Base-by-base conservation (phyloP, 2,113 vertebrate genomes). In the Xiphophorus hellerii region DNA sequence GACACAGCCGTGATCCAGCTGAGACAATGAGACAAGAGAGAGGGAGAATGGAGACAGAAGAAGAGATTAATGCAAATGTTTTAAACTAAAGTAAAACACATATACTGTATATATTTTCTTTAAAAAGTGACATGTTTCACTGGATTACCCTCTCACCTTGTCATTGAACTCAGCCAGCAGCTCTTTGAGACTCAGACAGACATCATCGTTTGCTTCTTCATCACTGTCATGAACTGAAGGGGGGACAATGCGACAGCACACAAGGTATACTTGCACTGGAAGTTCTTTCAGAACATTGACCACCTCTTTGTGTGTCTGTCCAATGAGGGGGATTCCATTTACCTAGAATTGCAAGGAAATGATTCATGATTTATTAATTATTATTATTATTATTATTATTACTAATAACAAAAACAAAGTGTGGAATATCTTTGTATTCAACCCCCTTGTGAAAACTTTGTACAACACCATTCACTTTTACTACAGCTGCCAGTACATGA, bases 301-400 rank as follows among this genome's bases (percentile, higher is more conserved):
- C 61, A 97, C 97, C 87, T 98, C 96, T 77, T 97, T 96, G 76
- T 97, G 96, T 71, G 93, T 96, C 92, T 97, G 95, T 60, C 97
- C 97, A 83, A 97, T 94, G 15, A 98, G 91, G 87, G 95, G 94
- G 71, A 96, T 94, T 37, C 96, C 95, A 86, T 98, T 99, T 80
- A 97, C 96, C 97, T 98, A 78, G 48, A 37, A 60, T 42, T 30
- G 2, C 5, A 66, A 82, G 20, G 76, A 69, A 1, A 72, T 33
- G 25, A 44, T 15, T 44, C 13, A 67, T 12, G 1, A 20, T 15
- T n/a, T 31, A 10, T 22, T 4, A 51, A 3, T 15, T 60, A 17
- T 17, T 61, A 28, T 31, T 31, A 31, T 20, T 11, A 31, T 31
- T 31, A 31, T 31, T 31, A 31, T 31, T 31, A 31, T 31, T 31